phyloP scores from a whole-genome alignment of 1,140 invertebrate genomes.

The Xylocopa sonorina region DNA sequence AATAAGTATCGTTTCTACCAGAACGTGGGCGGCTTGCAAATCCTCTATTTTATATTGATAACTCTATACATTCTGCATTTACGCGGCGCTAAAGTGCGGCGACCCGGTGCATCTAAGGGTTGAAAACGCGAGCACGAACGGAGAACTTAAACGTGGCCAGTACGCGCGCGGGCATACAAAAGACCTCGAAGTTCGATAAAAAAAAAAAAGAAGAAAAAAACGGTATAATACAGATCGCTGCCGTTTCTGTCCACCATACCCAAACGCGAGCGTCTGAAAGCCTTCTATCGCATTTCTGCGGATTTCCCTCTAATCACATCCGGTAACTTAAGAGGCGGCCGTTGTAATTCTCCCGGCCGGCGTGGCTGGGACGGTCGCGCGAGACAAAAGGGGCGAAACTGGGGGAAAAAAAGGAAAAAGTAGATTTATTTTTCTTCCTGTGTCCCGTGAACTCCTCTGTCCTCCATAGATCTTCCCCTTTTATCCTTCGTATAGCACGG shows the following conservation, averaged over 20 bases:
- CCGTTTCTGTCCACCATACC: constrained; percentile 4
- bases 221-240: background rate
- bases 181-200: constrained; percentile 2
- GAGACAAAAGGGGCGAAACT: constrained; percentile 57
- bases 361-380: constrained; percentile 4
- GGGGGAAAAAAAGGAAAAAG: constrained; percentile 40
- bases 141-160: too few relatives aligned
- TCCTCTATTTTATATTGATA: too few relatives aligned
- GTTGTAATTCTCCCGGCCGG: constrained; percentile 42
- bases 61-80: too few relatives aligned
- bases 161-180: background rate
- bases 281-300: constrained; percentile 15
- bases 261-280: background rate
- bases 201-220: too few relatives aligned
- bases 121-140: too few relatives aligned
- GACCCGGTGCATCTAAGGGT: too few relatives aligned
- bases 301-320: constrained; percentile 58
- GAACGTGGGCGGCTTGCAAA: too few relatives aligned
- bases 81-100: too few relatives aligned
- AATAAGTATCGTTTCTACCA: too few relatives aligned
- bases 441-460: constrained; percentile 35
- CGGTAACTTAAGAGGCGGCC: constrained; percentile 51
- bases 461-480: constrained; percentile 62
- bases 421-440: constrained; percentile 66
- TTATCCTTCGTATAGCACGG: constrained; percentile 52